phyloP scores from a whole-genome alignment of 2,797 vertebrate species.

The Gymnocypris eckloni region DNA sequence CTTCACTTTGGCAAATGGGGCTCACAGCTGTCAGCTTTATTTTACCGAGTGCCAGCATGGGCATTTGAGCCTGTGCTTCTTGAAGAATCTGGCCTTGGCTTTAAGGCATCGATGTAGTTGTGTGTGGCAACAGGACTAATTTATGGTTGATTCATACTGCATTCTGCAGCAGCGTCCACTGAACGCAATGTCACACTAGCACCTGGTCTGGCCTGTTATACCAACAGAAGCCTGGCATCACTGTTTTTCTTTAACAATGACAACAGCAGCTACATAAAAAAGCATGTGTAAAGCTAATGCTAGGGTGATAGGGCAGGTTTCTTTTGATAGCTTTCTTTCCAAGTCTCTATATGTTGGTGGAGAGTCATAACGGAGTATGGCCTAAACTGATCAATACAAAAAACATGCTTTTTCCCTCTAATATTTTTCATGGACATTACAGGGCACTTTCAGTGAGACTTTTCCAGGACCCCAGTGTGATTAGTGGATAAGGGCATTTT shows the following conservation, averaged over 20 bases:
- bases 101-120: slow-evolving; percentile 29
- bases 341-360: slow-evolving; percentile 1
- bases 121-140: slow-evolving; percentile 6
- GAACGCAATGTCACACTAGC: slow-evolving; percentile 12
- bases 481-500: background rate
- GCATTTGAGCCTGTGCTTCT: slow-evolving; percentile 19
- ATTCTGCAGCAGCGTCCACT: slow-evolving; percentile 3
- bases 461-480: background rate
- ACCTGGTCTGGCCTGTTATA: slow-evolving; percentile 24
- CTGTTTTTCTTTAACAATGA: slow-evolving; percentile 13
- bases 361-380: slow-evolving; percentile 1
- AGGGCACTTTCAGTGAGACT: background rate
- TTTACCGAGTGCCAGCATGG: slow-evolving; percentile 14
- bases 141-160: slow-evolving; percentile 3
- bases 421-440: background rate
- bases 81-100: slow-evolving; percentile 31
- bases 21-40: slow-evolving; percentile 41
- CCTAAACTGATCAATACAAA: too few species aligned
- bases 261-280: slow-evolving; percentile 5
- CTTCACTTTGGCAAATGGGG: slow-evolving; percentile 27
- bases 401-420: background rate
- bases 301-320: background rate
- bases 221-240: slow-evolving; percentile 17
- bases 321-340: background rate
- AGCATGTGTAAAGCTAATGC: background rate